Conservation (phyloP, 2,113 vertebrate species). For the Meriones unguiculatus region DNA sequence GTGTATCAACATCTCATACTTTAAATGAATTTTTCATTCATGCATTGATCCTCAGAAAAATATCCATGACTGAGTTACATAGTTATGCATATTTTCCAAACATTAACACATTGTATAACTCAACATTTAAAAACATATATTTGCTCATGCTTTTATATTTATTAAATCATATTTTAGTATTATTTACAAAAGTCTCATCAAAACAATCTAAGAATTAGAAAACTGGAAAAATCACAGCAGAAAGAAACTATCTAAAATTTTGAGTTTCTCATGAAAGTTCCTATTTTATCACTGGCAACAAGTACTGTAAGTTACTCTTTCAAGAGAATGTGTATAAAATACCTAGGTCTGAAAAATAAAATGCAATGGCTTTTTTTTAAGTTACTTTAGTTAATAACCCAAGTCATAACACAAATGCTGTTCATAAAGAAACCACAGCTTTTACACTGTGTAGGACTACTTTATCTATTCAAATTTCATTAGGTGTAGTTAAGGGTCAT, state of each 20-base stretch:
- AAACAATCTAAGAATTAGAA: slow-evolving; percentile 28
- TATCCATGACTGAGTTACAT: not conserved
- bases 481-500: not conserved
- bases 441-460: not conserved
- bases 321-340: not conserved
- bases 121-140: not conserved
- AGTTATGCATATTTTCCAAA: not conserved
- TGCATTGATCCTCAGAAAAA: not conserved
- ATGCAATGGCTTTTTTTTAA: not conserved
- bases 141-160: not conserved
- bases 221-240: not conserved
- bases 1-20: not conserved
- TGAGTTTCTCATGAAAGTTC: not conserved
- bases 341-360: not conserved
- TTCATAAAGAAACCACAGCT: not conserved
- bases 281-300: not conserved
- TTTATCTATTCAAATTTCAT: not conserved
- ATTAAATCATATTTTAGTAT: not conserved
- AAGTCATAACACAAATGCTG: not conserved
- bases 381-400: not conserved
- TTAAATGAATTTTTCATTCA: not conserved
- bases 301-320: not conserved
- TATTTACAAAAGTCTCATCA: not conserved
- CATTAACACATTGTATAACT: not conserved
- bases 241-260: slow-evolving; percentile 20